Percentiles rank a stretch among this genome's conserved stretches.
Evolutionary conservation across 1,140 invertebrate species (phyloP).

Genomic region (Steinernema khuongi): DNA sequence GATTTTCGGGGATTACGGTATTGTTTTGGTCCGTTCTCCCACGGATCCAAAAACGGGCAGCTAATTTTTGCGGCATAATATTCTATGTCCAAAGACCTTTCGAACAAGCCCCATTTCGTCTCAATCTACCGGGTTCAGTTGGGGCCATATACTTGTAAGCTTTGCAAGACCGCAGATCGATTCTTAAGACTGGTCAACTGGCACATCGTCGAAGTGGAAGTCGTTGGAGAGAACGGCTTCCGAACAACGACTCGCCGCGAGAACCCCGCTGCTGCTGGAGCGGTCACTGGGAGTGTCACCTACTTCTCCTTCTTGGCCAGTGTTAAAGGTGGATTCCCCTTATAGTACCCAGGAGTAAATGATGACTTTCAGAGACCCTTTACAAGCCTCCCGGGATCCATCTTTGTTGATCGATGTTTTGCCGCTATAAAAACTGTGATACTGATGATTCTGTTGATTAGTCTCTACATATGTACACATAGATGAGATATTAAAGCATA

Average conservation of each 20-base stretch:
- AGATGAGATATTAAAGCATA: no score
- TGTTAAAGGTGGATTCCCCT: conserved; percentile 57
- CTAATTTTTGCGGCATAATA: no score
- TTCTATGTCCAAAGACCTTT: no score
- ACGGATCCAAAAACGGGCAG: no score
- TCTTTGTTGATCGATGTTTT: conserved; percentile 43
- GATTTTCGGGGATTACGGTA: not conserved
- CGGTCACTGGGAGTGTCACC: conserved; percentile 65
- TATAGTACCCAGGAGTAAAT: not conserved
- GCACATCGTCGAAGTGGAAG: conserved; percentile 66
- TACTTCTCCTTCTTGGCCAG: conserved; percentile 64
- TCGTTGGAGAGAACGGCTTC: conserved; percentile 63
- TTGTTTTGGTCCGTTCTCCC: conserved; percentile 21
- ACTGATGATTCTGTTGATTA: not conserved
- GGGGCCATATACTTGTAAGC: not conserved
- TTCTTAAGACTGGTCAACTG: conserved; percentile 62
- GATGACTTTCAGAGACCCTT: conserved; percentile 41
- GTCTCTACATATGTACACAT: no score
- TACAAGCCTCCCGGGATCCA: conserved; percentile 52
- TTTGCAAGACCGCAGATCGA: conserved; percentile 1
- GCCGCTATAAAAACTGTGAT: conserved; percentile 33
- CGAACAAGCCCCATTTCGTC: no score
- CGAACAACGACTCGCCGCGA: conserved; percentile 63
- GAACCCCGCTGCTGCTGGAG: conserved; percentile 65
- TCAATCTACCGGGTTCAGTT: conserved; percentile 1